Evolutionary conservation across 2,113 vertebrate genomes (phyloP).

Genomic region (Telmatochromis brachygnathus): DNA sequence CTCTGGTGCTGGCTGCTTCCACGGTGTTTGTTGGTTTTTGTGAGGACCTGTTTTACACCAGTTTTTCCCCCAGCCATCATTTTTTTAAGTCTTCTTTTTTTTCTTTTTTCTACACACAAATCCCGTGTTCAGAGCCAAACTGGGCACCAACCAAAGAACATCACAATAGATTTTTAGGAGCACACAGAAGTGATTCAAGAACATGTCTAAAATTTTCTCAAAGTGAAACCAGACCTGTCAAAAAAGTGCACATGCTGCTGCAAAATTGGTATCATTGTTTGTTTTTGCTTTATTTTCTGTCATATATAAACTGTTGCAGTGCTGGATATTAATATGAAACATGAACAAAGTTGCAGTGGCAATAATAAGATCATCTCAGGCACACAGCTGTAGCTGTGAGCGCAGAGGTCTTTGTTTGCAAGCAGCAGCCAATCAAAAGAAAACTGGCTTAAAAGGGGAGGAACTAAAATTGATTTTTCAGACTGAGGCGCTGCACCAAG

Average conservation of each 20-base stretch:
- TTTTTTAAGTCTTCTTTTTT: background rate
- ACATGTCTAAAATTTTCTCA: background rate
- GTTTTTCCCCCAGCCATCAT: background rate
- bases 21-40: background rate
- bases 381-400: background rate
- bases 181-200: background rate
- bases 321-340: background rate
- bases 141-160: background rate
- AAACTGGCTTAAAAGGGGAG: background rate
- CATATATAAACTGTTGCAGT: background rate
- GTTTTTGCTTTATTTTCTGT: background rate
- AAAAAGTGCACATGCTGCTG: background rate
- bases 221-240: background rate
- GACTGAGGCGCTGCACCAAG: background rate
- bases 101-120: background rate
- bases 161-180: background rate
- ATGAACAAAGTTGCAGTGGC: background rate
- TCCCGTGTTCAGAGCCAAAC: background rate
- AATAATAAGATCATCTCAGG: background rate
- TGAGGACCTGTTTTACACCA: background rate
- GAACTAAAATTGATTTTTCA: background rate
- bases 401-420: fast-evolving
- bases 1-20: background rate
- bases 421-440: background rate
- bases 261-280: background rate